A percentile compares a stretch with the other conserved stretches of the same genome.
These are phyloP conservation scores for Halcyon chelicuti DNA, from an alignment of 2,797 vertebrate species.

Conservation along the genomic window DNA sequence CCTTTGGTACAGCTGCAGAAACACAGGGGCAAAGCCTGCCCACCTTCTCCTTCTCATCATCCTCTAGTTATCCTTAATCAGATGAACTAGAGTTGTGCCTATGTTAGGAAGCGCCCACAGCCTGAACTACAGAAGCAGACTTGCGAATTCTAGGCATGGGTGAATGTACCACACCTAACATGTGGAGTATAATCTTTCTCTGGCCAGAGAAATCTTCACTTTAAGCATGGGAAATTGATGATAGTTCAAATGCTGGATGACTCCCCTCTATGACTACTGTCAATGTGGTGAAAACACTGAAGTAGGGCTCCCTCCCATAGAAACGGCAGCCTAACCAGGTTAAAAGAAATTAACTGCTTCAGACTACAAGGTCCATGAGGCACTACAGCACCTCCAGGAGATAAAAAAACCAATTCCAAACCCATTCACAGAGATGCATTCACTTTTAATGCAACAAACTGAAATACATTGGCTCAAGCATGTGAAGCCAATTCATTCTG, in stretches of 20 bases:
- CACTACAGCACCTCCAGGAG: neutral
- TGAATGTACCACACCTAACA: rapidly evolving
- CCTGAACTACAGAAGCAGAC: neutral
- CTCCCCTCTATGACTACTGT: neutral
- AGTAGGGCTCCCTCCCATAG: neutral
- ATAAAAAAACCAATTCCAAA: neutral
- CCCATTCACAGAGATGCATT: neutral
- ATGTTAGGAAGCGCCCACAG: neutral
- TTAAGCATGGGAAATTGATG: neutral
- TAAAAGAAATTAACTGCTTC: neutral
- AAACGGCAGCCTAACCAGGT: neutral
- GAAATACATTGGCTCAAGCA: neutral
- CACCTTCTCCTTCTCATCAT: neutral
- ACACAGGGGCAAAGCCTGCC: rapidly evolving
- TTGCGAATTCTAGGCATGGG: neutral
- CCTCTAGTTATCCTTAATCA: neutral
- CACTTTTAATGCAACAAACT: neutral
- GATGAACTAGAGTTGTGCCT: neutral
- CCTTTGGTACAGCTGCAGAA: neutral
- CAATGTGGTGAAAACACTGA: neutral
- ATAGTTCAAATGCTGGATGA: neutral
- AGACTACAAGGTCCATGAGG: neutral
- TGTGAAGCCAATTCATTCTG: neutral
- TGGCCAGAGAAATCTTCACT: neutral
- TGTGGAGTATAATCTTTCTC: neutral